phyloP scores from a whole-genome alignment of 2,113 vertebrate species.

The Nerophis ophidion region DNA sequence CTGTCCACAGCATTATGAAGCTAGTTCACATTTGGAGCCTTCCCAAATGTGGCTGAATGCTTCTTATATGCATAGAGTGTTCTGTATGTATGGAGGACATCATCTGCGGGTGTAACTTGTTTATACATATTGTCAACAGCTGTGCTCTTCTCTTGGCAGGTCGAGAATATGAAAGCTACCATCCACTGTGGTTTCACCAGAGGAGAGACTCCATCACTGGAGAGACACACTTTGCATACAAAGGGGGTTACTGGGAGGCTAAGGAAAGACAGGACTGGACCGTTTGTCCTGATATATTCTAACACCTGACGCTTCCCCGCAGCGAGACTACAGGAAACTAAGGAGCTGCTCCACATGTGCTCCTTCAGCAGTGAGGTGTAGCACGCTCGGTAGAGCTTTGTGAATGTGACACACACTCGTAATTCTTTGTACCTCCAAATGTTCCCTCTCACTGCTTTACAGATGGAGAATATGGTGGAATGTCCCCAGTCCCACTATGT shows the following conservation, averaged over 20 bases:
- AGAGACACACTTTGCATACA: slow-evolving; percentile 86
- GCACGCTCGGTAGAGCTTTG: slow-evolving; percentile 41
- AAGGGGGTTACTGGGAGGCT: slow-evolving; percentile 95
- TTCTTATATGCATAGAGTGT: slow-evolving; percentile 8
- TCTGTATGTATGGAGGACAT: slow-evolving; percentile 21
- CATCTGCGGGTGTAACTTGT: slow-evolving; percentile 33
- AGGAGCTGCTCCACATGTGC: slow-evolving; percentile 27
- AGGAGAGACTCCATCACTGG: slow-evolving; percentile 81
- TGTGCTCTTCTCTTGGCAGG: slow-evolving; percentile 65
- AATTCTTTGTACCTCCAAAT: slow-evolving; percentile 59
- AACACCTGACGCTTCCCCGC: slow-evolving; percentile 48
- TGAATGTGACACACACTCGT: slow-evolving; percentile 38
- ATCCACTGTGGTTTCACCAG: slow-evolving; percentile 91
- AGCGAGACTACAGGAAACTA: slow-evolving; percentile 36
- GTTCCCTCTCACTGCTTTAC: slow-evolving; percentile 31
- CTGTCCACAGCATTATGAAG: not conserved
- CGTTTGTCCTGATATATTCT: slow-evolving; percentile 89
- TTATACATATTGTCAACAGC: not conserved
- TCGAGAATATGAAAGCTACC: slow-evolving; percentile 80
- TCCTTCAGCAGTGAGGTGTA: slow-evolving; percentile 17
- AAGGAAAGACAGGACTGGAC: slow-evolving; percentile 92
- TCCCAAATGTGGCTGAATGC: slow-evolving; percentile 32
- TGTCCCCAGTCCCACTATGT: slow-evolving; percentile 14
- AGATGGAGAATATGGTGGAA: slow-evolving; percentile 6
- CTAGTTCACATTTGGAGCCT: slow-evolving; percentile 17